A percentile compares a stretch with the other conserved stretches of the same genome.
Conservation (phyloP, 1,140 invertebrate species). For the Cyrtorhinus lividipennis region DNA sequence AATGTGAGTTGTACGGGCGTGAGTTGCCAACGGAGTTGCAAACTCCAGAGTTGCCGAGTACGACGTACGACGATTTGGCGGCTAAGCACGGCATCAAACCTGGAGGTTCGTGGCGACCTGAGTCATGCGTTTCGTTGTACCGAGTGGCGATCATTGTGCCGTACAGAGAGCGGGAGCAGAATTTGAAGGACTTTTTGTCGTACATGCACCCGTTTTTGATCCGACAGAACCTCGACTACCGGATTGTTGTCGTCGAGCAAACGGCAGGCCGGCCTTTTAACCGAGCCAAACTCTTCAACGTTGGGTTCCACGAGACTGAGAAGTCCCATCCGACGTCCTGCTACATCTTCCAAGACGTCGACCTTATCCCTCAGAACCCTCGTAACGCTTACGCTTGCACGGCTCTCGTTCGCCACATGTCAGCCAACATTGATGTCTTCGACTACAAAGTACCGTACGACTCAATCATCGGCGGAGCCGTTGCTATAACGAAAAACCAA, state of each 20-base stretch:
- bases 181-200: slow-evolving; percentile 64
- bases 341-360: slow-evolving; percentile 89
- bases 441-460: slow-evolving; percentile 63
- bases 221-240: slow-evolving; percentile 68
- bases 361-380: slow-evolving; percentile 76
- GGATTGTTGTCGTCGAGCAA: slow-evolving; percentile 86
- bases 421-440: slow-evolving; percentile 78
- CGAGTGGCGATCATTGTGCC: slow-evolving; percentile 78
- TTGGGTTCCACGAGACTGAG: slow-evolving; percentile 66
- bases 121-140: slow-evolving; percentile 53
- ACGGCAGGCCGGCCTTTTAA: slow-evolving; percentile 66
- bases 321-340: slow-evolving; percentile 59
- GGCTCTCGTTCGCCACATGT: slow-evolving; percentile 76
- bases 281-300: slow-evolving; percentile 83
- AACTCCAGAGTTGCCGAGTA: not conserved
- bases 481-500: slow-evolving; percentile 51
- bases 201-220: slow-evolving; percentile 85
- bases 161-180: slow-evolving; percentile 66
- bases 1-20: not conserved
- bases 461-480: slow-evolving; percentile 59
- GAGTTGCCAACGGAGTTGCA: not conserved
- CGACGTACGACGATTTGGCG: slow-evolving; percentile 12
- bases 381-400: slow-evolving; percentile 87
- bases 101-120: slow-evolving; percentile 57
- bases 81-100: slow-evolving; percentile 23